Base-by-base conservation (phyloP, 2,888 invertebrate species). In the Parnassius glacialis region DNA sequence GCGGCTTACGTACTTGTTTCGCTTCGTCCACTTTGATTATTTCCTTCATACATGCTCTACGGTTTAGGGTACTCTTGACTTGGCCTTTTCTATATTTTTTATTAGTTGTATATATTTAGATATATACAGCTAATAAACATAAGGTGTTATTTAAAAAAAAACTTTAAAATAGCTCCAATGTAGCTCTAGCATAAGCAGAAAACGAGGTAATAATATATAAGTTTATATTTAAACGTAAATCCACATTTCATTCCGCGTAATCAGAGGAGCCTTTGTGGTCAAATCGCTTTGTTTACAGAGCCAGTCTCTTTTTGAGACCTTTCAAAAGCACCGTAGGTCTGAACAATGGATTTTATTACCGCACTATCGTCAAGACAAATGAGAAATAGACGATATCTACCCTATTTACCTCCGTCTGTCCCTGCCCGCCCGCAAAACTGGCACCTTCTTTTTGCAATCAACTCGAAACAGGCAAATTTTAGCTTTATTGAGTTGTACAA, bases 361-460 rank as follows among this genome's bases (percentile, higher is more conserved):
- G 67, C 79, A 84, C 83, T 83, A 85, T 83, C 80, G 79, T 76
- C 78, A 87, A 90, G 89, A 90, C 87, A 88, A 90, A 90, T 88
- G 89, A 86, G 84, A 82, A 84, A 88, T 84, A 87, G 79, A 86
- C 84, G 80, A 85, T 80, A 83, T 77, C 78, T 75, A 82, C 79
- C 80, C 84, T 88, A 87, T 86, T 87, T 90, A 90, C 82, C 80
- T 79, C 81, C 79, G 81, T 77, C 81, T 80, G 80, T 80, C 79
- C 79, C 77, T 71, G 76, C 80, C 77, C 74, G 79, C 78, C 82
- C 81, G 85, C 83, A 84, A 86, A 84, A 76, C 82, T 78, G 78
- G 80, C 81, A 82, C 85, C 85, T 87, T 83, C 87, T 87, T 87
- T 77, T 83, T 80, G 77, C 76, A 76, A 74, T 70, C 70, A 61